phyloP scores from a whole-genome alignment of 1,140 invertebrate genomes.

The Rhyzopertha dominica region DNA sequence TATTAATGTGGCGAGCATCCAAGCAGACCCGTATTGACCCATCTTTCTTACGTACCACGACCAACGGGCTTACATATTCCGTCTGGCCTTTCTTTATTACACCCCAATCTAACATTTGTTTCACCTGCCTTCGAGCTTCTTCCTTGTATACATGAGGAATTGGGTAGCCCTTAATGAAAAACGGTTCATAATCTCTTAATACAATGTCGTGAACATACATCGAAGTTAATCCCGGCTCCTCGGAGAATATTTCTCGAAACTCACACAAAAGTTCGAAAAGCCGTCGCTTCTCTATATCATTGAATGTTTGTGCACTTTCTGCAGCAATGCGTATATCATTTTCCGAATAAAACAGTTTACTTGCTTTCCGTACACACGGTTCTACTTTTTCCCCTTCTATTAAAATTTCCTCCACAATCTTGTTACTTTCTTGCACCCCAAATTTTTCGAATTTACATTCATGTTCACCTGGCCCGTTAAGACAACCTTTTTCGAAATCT shows the following conservation, averaged over 20 bases:
- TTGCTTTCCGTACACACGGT: no score
- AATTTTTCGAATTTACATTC: neutral
- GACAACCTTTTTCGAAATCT: slow-evolving; percentile 9
- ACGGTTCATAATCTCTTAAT: slow-evolving; percentile 19
- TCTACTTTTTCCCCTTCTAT: no score
- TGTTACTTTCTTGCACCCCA: no score
- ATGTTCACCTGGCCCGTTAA: neutral
- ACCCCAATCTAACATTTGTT: slow-evolving; percentile 4
- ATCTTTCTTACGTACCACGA: slow-evolving; percentile 14
- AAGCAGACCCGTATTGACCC: neutral
- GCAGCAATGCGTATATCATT: neutral
- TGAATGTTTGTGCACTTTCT: neutral
- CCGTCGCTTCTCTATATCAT: neutral
- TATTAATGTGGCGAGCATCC: slow-evolving; percentile 9
- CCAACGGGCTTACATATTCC: slow-evolving; percentile 5
- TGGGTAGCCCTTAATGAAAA: slow-evolving; percentile 16
- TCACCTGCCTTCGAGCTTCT: neutral
- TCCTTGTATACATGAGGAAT: slow-evolving; percentile 1
- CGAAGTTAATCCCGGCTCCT: slow-evolving; percentile 17
- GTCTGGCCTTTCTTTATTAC: slow-evolving; percentile 4
- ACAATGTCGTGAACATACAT: slow-evolving; percentile 31
- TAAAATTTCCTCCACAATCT: no score
- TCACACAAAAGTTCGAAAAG: neutral
- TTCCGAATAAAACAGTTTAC: no score
- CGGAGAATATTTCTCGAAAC: slow-evolving; percentile 12